A percentile compares a stretch with the other conserved stretches of the same genome.
These are phyloP conservation scores for Mellivora capensis DNA, from an alignment of 2,113 vertebrate species.

Conservation along the genomic window DNA sequence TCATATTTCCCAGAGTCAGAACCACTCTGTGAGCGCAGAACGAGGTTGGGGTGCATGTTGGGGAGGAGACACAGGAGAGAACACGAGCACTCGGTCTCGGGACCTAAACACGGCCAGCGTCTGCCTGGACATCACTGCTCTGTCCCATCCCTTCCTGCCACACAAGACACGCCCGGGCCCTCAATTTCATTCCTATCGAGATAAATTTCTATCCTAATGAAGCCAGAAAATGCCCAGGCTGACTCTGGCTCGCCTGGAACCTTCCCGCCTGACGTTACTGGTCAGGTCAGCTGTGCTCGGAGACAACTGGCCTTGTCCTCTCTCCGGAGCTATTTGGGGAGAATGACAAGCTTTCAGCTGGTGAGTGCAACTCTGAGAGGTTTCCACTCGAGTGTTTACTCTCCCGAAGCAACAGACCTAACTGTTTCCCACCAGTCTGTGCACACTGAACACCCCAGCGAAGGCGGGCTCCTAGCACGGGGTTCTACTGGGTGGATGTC, in stretches of 20 bases:
- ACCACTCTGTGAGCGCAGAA: fast-evolving
- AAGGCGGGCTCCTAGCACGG: neutral
- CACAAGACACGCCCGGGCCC: neutral
- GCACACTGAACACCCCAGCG: neutral
- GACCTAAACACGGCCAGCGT: fast-evolving
- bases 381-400: neutral
- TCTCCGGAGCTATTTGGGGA: neutral
- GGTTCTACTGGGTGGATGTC: neutral
- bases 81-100: fast-evolving
- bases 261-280: neutral
- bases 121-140: fast-evolving
- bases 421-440: neutral
- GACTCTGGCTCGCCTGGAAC: neutral
- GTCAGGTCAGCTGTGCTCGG: fast-evolving
- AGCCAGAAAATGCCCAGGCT: neutral
- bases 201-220: neutral
- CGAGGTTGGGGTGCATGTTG: fast-evolving
- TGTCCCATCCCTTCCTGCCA: fast-evolving
- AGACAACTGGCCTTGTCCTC: neutral
- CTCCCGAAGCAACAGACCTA: neutral
- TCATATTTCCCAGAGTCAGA: fast-evolving
- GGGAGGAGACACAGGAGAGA: fast-evolving
- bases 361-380: neutral
- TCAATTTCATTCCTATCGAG: fast-evolving
- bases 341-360: neutral